Base-by-base conservation (phyloP, 2,797 vertebrate genomes). In the Sebastes oblongus region DNA sequence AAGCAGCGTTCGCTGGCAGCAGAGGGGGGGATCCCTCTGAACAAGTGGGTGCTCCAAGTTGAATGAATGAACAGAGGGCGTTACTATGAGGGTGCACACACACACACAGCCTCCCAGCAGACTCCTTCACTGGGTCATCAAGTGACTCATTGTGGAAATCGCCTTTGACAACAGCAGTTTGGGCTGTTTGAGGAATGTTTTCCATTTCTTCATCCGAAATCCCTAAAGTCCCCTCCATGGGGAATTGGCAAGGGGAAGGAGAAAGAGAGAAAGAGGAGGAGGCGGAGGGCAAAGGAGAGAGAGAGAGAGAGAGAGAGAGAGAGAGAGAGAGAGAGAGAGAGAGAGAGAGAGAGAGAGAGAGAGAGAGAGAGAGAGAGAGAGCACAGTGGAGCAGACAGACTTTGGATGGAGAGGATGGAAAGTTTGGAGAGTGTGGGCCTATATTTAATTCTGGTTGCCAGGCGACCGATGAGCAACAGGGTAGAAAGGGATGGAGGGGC, bases 361-460 rank as follows among this genome's bases (percentile, higher is more conserved):
- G 39, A 42, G 56, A 46, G 42, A 46, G 42, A 18, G 16, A 82
- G 75, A 82, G 88, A 80, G 82, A 78, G 74, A 84, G 81, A 76
- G 81, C 80, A 89, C 56, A 70, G 81, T 59, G 58, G 77, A 72
- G 85, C 88, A 86, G 84, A 85, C 76, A 92, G 86, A 89, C 86
- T 91, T 91, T 94, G 94, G 93, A 95, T 91, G 84, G 88, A 94
- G 89, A 91, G 85, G 93, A 95, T 83, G 95, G 95, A 96, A 96
- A 96, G 91, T 95, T 94, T 93, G 86, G 88, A 93, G 92, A 93
- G 94, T 81, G 89, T 70, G 77, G 89, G 88, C 90, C 94, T 96
- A 96, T 96, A 96, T 96, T 96, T 96, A 95, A 96, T 95, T 91
- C 88, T 56, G 72, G 94, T 95, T 91, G 87, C 96, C 78, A 60